These are phyloP conservation scores for Drosophila greeni DNA, from an alignment of 2,888 invertebrate species.

Conservation along the genomic window DNA sequence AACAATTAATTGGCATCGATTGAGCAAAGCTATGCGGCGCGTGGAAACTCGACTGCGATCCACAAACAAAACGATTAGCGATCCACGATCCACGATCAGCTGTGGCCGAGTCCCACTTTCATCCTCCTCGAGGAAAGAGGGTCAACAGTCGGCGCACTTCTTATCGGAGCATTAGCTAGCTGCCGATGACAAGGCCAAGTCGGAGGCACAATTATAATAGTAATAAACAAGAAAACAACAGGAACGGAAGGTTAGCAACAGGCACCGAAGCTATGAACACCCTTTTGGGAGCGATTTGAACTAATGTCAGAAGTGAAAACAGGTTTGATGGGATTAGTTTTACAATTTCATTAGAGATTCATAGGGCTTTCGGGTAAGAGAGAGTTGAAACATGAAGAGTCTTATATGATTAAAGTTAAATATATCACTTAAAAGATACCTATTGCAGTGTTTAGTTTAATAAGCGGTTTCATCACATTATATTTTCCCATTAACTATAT, in stretches of 20 bases:
- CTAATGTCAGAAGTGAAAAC: not conserved
- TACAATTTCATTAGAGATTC: not conserved
- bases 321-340: conserved; percentile 1
- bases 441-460: not conserved
- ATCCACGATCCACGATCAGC: conserved; percentile 12
- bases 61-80: conserved; percentile 21
- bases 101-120: conserved; percentile 21
- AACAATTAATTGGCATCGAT: conserved; percentile 30
- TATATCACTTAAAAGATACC: too few relatives aligned
- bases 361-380: not conserved
- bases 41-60: conserved; percentile 6
- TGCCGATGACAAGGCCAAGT: conserved; percentile 32
- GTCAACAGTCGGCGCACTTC: conserved; percentile 23
- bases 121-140: conserved; percentile 10
- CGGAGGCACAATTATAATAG: conserved; percentile 1
- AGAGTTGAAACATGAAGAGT: too few relatives aligned
- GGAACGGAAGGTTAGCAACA: not conserved
- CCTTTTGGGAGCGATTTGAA: not conserved
- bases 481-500: conserved; percentile 1
- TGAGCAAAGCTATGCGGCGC: conserved; percentile 13
- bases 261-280: conserved; percentile 1
- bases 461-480: not conserved
- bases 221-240: conserved; percentile 18
- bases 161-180: conserved; percentile 23
- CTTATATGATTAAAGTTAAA: not conserved